phyloP scores from a whole-genome alignment of 2,888 invertebrate species.

The Tenthredo livida region DNA sequence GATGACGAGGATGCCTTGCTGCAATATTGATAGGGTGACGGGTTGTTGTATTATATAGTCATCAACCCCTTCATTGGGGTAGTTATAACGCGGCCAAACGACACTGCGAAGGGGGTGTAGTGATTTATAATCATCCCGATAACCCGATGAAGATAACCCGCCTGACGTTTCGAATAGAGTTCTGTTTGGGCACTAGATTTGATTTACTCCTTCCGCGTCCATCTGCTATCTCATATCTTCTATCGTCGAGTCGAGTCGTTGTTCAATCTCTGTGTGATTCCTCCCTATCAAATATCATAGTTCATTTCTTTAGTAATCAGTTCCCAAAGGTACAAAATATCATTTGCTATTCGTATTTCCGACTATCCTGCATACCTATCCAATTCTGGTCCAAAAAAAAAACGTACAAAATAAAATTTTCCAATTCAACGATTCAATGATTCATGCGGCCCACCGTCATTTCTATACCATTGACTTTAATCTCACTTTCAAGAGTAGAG shows the following conservation, averaged over 20 bases:
- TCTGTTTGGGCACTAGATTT: conserved; percentile 59
- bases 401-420: background rate
- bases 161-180: conserved; percentile 64
- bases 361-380: background rate
- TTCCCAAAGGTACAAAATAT: no score
- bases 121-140: conserved; percentile 76
- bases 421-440: background rate
- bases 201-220: conserved; percentile 53
- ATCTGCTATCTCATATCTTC: conserved; percentile 20
- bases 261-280: conserved; percentile 39
- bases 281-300: background rate
- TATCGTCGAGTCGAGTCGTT: no score
- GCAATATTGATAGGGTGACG: conserved; percentile 65
- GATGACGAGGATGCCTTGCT: conserved; percentile 49
- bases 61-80: conserved; percentile 70
- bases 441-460: background rate
- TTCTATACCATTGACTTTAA: conserved; percentile 27
- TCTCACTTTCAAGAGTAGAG: conserved; percentile 6
- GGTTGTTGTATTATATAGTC: conserved; percentile 70
- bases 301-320: background rate
- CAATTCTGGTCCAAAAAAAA: background rate
- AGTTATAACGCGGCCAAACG: conserved; percentile 63
- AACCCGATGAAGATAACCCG: conserved; percentile 70
- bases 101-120: conserved; percentile 59
- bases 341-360: background rate